Percentiles rank a stretch among this genome's conserved stretches.
phyloP scores from a whole-genome alignment of 2,797 vertebrate genomes.

The Pristis pectinata region DNA sequence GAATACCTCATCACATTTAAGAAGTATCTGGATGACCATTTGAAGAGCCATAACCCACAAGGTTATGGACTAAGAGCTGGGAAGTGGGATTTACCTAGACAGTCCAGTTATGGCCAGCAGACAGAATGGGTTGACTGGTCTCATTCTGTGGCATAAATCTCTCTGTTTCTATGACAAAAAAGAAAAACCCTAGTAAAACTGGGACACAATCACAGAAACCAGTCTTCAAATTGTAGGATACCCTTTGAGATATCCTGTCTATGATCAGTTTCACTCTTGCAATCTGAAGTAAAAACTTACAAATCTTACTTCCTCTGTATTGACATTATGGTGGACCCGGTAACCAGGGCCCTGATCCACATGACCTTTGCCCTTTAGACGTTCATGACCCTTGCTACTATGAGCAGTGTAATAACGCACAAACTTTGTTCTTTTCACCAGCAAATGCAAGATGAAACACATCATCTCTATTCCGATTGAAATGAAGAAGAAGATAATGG shows the following conservation, averaged over 20 bases:
- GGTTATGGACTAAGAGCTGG: too few relatives aligned
- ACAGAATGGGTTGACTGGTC: too few relatives aligned
- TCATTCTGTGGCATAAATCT: too few relatives aligned
- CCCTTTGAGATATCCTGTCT: neutral
- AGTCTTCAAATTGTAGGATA: too few relatives aligned
- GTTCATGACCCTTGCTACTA: conserved; percentile 47
- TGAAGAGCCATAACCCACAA: too few relatives aligned
- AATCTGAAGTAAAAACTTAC: conserved; percentile 64
- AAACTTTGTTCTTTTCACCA: conserved; percentile 80
- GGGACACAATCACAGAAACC: too few relatives aligned
- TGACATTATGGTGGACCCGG: conserved; percentile 82
- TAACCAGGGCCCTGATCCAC: conserved; percentile 60
- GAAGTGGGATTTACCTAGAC: too few relatives aligned
- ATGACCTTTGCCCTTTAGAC: conserved; percentile 45
- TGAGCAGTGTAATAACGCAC: conserved; percentile 75
- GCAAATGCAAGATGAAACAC: conserved; percentile 84
- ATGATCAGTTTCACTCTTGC: neutral
- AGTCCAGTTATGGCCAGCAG: too few relatives aligned
- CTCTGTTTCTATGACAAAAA: neutral
- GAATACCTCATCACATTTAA: too few relatives aligned
- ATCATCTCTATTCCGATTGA: conserved; percentile 86
- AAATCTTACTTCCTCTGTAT: conserved; percentile 77
- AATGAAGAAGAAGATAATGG: conserved; percentile 92
- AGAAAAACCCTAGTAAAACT: neutral
- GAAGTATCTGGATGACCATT: too few relatives aligned